Evolutionary conservation across 2,797 vertebrate species (phyloP), one percentile per base, ranked within the genome.

Genomic region (Luscinia luscinia): DNA sequence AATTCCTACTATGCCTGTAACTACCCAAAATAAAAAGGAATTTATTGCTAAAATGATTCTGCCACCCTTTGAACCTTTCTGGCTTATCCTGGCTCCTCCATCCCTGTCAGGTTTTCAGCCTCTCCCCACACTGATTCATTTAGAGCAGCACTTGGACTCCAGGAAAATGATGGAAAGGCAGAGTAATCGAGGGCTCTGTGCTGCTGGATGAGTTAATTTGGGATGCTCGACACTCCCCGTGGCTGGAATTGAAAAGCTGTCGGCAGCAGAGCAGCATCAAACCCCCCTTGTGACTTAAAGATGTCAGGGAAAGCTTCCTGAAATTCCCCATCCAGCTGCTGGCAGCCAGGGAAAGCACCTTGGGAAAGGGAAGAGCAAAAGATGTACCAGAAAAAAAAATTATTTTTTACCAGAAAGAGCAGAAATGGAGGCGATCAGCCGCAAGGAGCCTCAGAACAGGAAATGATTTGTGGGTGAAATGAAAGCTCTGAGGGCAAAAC

Each of bases 401-500:
- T 38, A 34, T 5, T 38, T 38, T 68, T 92, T 83, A 85, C 87
- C 93, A 8, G 49, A 52, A 30, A 52, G 64, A 54, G 76, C 72
- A 76, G 38, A 14, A 51, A 24, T 0, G 4, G 30, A 3, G 2
- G 61, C 85, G 36, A 40, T n/a, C 68, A 2, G 66, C 13, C 3
- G 0, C 41, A 0, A 26, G 88, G 15, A 85, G 64, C 45, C 45
- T 58, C 22, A 2, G 54, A 12, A 1, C 74, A 83, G 90, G 84
- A 85, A 88, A 63, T 1, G 7, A 51, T 55, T 26, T 52, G 36
- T 32, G 76, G 78, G 57, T 64, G 27, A 91, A 90, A 87, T n/a
- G 84, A 75, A 86, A 92, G 75, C 59, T 22, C 38, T 5, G 19
- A 68, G 92, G 84, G 73, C 28, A 64, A 72, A 95, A 93, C 94